Evolutionary conservation across 2,797 vertebrate species (phyloP).

Genomic region (Galagoides demidoff): DNA sequence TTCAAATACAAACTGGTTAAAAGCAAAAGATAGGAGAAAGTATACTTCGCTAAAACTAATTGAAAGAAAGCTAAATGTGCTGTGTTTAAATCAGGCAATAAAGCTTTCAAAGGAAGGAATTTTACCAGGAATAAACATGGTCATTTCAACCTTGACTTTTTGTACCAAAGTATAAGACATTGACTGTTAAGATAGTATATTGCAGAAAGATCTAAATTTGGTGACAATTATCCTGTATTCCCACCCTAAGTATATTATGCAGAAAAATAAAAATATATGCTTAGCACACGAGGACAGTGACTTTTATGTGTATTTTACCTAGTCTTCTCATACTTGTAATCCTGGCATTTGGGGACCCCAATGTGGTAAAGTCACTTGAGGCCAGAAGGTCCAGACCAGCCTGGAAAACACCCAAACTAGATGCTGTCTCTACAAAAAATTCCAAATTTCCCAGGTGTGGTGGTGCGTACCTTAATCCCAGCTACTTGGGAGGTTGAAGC

Average conservation of each 20-base stretch:
- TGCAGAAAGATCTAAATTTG: background rate
- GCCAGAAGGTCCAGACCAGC: too few species aligned
- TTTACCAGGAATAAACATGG: background rate
- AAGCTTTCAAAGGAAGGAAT: background rate
- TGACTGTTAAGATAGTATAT: background rate
- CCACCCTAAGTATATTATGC: background rate
- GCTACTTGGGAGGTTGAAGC: too few species aligned
- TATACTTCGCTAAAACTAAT: background rate
- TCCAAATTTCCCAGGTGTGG: too few species aligned
- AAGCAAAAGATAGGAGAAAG: background rate
- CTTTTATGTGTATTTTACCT: background rate
- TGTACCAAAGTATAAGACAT: background rate
- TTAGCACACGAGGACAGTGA: background rate
- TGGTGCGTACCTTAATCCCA: too few species aligned
- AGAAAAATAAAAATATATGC: background rate
- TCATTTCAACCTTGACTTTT: background rate
- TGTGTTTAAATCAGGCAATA: background rate
- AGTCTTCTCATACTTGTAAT: too few species aligned
- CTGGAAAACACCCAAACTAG: too few species aligned
- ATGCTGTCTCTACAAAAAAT: too few species aligned
- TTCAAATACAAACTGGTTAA: background rate
- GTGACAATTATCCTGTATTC: background rate
- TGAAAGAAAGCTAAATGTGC: background rate
- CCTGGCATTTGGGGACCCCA: too few species aligned
- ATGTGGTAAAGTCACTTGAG: too few species aligned